These are phyloP conservation scores for Sarcoramphus papa DNA, from an alignment of 2,797 vertebrate species.

Conservation along the genomic window DNA sequence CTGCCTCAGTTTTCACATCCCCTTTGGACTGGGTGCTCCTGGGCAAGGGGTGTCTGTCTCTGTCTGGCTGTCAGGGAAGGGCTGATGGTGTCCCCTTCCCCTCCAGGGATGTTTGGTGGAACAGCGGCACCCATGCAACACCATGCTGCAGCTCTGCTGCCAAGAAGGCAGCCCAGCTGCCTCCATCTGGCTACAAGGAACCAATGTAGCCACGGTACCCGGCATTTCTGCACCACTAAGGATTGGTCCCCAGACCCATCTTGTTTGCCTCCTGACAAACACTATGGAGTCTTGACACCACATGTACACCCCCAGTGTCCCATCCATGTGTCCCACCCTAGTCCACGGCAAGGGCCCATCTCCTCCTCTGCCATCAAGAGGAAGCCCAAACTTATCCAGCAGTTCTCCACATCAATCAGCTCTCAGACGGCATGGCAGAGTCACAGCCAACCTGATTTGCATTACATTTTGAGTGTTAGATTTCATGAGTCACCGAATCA, in stretches of 20 bases:
- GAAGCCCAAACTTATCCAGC: not conserved
- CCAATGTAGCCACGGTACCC: not conserved
- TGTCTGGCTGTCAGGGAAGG: not conserved
- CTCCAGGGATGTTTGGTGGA: not conserved
- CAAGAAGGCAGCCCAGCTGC: rapidly evolving
- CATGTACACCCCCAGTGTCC: rapidly evolving
- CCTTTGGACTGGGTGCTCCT: not conserved
- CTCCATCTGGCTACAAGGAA: not conserved
- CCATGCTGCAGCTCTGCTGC: not conserved
- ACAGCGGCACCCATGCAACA: not conserved
- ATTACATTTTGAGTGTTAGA: not conserved
- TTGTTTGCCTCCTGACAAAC: not conserved
- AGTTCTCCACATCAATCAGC: not conserved
- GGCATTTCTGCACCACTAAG: not conserved
- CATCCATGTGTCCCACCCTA: not conserved
- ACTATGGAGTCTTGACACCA: not conserved
- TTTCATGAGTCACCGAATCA: slow-evolving; percentile 35
- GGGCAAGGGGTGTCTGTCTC: not conserved
- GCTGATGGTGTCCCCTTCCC: not conserved
- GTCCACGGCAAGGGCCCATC: not conserved
- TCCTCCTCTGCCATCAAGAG: not conserved
- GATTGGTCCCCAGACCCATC: not conserved
- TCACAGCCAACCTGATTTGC: not conserved
- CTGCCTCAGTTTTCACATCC: not conserved
- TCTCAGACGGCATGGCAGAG: not conserved